These are phyloP conservation scores for Forbesichthys papilliferus DNA, from an alignment of 2,113 vertebrate genomes.

Conservation along the genomic window DNA sequence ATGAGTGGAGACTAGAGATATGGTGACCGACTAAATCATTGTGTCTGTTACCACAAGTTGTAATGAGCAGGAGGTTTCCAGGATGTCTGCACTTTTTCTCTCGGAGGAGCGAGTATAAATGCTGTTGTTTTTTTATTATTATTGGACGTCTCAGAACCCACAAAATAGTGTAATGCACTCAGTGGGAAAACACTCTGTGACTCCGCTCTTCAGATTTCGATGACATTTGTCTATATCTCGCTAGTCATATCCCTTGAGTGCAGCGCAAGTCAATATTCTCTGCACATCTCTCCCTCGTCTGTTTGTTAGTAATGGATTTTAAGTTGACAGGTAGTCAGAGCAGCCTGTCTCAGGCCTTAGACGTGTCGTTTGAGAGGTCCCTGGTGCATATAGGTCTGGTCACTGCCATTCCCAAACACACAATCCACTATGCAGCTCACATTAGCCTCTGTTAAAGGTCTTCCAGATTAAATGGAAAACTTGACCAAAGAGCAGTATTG, in stretches of 20 bases:
- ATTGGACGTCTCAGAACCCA: slow-evolving; percentile 8
- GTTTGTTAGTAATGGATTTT: slow-evolving; percentile 63
- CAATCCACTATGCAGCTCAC: slow-evolving; percentile 37
- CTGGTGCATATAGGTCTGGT: slow-evolving; percentile 38
- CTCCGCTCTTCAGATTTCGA: slow-evolving; percentile 33
- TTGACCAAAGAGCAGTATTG: not conserved
- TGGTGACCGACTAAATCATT: slow-evolving; percentile 15
- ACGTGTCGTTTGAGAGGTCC: slow-evolving; percentile 44
- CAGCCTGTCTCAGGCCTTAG: slow-evolving; percentile 38
- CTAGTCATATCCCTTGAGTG: slow-evolving; percentile 26
- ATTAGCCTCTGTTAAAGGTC: slow-evolving; percentile 43
- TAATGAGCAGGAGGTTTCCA: slow-evolving; percentile 26
- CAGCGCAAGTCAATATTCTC: slow-evolving; percentile 56
- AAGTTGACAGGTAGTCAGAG: slow-evolving; percentile 55
- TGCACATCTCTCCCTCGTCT: slow-evolving; percentile 39
- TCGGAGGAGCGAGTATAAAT: slow-evolving; percentile 28
- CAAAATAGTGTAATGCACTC: slow-evolving; percentile 15
- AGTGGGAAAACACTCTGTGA: slow-evolving; percentile 19
- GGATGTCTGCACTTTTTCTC: slow-evolving; percentile 29
- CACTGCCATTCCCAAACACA: slow-evolving; percentile 47
- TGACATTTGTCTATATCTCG: slow-evolving; percentile 26
- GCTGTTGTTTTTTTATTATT: slow-evolving; percentile 16
- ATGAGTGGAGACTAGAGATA: slow-evolving; percentile 28
- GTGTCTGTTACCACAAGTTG: slow-evolving; percentile 15
- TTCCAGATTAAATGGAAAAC: slow-evolving; percentile 35